These are phyloP conservation scores for Colistium nudipinnis DNA, from an alignment of 2,113 vertebrate genomes.

Conservation along the genomic window DNA sequence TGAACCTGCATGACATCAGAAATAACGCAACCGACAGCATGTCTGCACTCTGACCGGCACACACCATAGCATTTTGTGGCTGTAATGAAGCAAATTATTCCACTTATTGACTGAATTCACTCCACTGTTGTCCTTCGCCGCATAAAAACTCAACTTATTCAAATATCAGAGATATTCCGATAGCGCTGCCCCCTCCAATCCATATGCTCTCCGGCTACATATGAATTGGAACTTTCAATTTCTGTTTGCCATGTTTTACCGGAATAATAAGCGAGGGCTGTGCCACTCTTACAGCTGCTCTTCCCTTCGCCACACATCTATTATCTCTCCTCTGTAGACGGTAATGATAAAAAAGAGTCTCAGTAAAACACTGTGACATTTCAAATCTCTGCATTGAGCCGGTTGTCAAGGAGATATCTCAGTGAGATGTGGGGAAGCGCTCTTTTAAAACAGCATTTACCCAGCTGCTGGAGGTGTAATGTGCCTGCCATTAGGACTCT, in stretches of 20 bases:
- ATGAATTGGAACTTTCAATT: constrained; percentile 17
- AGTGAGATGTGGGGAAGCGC: constrained; percentile 65
- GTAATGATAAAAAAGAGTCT: constrained; percentile 68
- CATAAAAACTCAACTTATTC: constrained; percentile 12
- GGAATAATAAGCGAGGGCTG: constrained; percentile 8
- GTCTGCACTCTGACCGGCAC: constrained; percentile 53
- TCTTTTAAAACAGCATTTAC: constrained; percentile 69
- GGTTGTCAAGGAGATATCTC: constrained; percentile 77
- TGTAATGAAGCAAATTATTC: constrained; percentile 55
- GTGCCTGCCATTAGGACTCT: constrained; percentile 64
- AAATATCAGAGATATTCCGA: neutral
- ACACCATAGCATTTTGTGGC: constrained; percentile 27
- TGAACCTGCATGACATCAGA: constrained; percentile 51
- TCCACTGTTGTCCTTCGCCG: no score
- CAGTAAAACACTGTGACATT: constrained; percentile 76
- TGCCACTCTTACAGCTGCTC: constrained; percentile 17
- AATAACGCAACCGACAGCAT: constrained; percentile 40
- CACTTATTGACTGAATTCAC: constrained; percentile 17
- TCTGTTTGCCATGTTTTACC: constrained; percentile 26
- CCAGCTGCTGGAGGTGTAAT: constrained; percentile 62
- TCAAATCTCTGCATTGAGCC: constrained; percentile 70
- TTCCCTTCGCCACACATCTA: constrained; percentile 33
- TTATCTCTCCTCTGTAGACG: constrained; percentile 55
- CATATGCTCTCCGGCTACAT: neutral
- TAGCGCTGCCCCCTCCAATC: neutral